phyloP scores from a whole-genome alignment of 2,888 invertebrate genomes.

The Peribatodes rhomboidaria region DNA sequence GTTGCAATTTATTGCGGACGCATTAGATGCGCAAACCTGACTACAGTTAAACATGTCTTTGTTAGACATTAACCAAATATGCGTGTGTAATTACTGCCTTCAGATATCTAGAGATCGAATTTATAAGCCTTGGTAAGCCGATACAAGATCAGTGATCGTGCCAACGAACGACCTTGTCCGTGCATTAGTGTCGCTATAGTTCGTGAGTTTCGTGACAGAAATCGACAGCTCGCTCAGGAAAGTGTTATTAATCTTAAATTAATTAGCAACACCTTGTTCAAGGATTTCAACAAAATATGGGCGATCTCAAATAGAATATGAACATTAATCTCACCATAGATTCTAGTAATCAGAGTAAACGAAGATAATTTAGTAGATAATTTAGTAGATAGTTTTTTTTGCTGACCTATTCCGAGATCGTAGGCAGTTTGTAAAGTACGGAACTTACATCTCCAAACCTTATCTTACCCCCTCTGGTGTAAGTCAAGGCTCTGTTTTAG shows the following conservation, averaged over 20 bases:
- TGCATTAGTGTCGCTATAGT: slow-evolving; percentile 34
- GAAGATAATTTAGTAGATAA: too few species aligned
- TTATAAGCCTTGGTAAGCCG: slow-evolving; percentile 10
- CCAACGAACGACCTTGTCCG: slow-evolving; percentile 45
- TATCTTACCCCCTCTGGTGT: too few species aligned
- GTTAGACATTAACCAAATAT: slow-evolving; percentile 14
- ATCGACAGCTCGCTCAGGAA: slow-evolving; percentile 32
- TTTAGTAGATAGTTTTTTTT: too few species aligned
- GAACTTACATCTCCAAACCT: too few species aligned
- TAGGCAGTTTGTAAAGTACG: too few species aligned
- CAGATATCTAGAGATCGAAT: slow-evolving; percentile 6
- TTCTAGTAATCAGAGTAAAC: background rate
- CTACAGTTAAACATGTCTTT: slow-evolving; percentile 45
- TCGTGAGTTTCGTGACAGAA: slow-evolving; percentile 44
- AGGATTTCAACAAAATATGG: slow-evolving; percentile 31
- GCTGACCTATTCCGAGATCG: too few species aligned
- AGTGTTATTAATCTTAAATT: slow-evolving; percentile 32
- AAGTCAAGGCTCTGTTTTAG: too few species aligned
- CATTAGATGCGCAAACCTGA: slow-evolving; percentile 60
- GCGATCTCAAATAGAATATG: background rate
- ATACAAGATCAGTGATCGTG: slow-evolving; percentile 35
- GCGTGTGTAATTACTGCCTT: slow-evolving; percentile 16
- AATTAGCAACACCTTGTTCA: slow-evolving; percentile 31
- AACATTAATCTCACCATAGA: background rate
- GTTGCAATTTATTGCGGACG: slow-evolving; percentile 68